A percentile compares a stretch with the other conserved stretches of the same genome.
These are phyloP conservation scores for Camptogramma bilineatum DNA, from an alignment of 2,888 invertebrate genomes.

Conservation along the genomic window DNA sequence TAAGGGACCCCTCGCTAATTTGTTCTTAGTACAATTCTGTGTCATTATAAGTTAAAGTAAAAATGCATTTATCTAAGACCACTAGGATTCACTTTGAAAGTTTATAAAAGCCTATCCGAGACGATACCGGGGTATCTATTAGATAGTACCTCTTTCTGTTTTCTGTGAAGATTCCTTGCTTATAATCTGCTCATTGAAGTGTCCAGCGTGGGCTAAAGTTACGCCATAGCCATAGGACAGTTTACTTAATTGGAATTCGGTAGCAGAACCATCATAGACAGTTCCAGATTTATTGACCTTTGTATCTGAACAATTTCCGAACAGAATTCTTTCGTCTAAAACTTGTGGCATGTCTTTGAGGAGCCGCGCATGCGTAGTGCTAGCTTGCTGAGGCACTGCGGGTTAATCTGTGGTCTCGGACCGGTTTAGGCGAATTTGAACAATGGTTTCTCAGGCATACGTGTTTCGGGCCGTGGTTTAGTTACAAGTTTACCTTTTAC, in stretches of 20 bases:
- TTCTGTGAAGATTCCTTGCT: too few species aligned
- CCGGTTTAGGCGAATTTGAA: constrained; percentile 80
- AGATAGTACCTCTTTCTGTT: not conserved
- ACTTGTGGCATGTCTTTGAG: constrained; percentile 60
- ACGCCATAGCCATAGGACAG: constrained; percentile 26
- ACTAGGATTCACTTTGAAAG: not conserved
- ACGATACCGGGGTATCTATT: not conserved
- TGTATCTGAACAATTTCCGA: constrained; percentile 32
- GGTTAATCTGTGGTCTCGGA: constrained; percentile 60
- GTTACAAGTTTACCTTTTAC: constrained; percentile 2
- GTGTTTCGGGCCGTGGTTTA: constrained; percentile 29
- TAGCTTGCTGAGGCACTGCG: constrained; percentile 39
- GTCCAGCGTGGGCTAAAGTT: constrained; percentile 14
- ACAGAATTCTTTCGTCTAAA: constrained; percentile 36
- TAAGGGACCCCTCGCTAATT: too few species aligned
- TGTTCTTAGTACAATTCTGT: not conserved
- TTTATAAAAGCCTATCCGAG: not conserved
- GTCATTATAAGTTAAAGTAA: not conserved
- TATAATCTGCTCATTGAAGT: not conserved
- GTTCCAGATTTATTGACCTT: constrained; percentile 33
- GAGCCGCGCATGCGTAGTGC: constrained; percentile 60
- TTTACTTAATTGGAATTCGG: constrained; percentile 40
- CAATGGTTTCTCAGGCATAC: constrained; percentile 61
- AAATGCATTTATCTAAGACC: not conserved
- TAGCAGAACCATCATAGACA: constrained; percentile 30